Conservation (phyloP, 1,140 invertebrate species). For the Cydia amplana region DNA sequence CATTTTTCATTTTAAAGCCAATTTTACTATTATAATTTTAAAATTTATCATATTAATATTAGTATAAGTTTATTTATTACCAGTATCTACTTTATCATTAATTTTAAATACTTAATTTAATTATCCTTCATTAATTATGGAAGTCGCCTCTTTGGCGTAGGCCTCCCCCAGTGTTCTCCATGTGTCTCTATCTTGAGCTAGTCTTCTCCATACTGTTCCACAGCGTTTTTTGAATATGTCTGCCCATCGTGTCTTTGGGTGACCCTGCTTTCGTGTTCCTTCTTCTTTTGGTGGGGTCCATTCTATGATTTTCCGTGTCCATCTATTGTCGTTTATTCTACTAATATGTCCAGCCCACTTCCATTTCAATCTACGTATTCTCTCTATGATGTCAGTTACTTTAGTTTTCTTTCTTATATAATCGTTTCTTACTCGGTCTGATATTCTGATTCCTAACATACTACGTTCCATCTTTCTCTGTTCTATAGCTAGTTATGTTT, state of each 20-base stretch:
- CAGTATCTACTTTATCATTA: no score
- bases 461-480: conserved; percentile 26
- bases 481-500: conserved; percentile 8
- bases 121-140: no score
- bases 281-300: neutral
- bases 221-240: conserved; percentile 8
- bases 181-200: neutral
- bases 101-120: no score
- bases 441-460: neutral
- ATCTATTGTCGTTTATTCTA: conserved; percentile 10
- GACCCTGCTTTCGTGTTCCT: neutral
- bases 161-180: neutral
- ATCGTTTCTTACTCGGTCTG: no score
- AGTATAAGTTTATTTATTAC: no score
- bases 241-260: conserved; percentile 6
- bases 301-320: conserved; percentile 10
- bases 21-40: no score
- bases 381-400: neutral
- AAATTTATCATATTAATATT: no score
- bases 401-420: neutral
- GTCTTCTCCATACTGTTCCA: conserved; percentile 17
- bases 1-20: no score
- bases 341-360: conserved; percentile 20
- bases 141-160: no score
- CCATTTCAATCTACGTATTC: conserved; percentile 11